phyloP scores from a whole-genome alignment of 2,888 invertebrate genomes.

The Agriotes lineatus region DNA sequence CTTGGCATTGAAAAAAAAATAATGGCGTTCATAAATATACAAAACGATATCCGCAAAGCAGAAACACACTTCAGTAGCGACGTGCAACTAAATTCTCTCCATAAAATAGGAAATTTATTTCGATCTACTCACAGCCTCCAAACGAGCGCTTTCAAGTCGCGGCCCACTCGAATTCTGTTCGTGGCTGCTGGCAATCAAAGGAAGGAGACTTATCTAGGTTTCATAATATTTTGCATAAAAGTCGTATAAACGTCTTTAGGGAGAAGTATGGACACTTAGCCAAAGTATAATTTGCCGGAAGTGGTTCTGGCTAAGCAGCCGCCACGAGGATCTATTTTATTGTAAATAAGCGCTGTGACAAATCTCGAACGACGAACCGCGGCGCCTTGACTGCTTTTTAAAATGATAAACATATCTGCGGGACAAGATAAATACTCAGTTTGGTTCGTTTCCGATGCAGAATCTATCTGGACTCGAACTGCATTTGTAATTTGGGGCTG shows the following conservation, averaged over 20 bases:
- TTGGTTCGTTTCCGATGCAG: neutral
- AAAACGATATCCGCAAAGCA: no score
- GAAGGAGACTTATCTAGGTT: no score
- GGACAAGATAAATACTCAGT: neutral
- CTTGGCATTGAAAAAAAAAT: no score
- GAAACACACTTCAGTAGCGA: no score
- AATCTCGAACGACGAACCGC: slow-evolving; percentile 19
- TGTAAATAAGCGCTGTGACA: slow-evolving; percentile 29
- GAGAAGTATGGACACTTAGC: neutral
- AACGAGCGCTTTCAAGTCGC: no score
- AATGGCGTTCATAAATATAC: no score
- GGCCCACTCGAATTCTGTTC: neutral
- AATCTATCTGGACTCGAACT: neutral
- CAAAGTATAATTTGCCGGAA: neutral
- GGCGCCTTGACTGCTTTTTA: slow-evolving; percentile 29
- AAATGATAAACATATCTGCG: neutral
- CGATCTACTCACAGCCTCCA: no score
- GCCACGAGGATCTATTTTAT: slow-evolving; percentile 17
- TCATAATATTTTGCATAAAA: neutral
- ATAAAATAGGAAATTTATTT: no score
- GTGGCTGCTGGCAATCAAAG: no score
- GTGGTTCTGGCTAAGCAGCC: neutral
- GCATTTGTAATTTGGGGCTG: slow-evolving; percentile 1
- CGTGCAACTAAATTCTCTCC: no score
- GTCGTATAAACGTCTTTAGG: neutral